phyloP scores from a whole-genome alignment of 2,797 vertebrate genomes.

The Parauchenoglanis punctatus region DNA sequence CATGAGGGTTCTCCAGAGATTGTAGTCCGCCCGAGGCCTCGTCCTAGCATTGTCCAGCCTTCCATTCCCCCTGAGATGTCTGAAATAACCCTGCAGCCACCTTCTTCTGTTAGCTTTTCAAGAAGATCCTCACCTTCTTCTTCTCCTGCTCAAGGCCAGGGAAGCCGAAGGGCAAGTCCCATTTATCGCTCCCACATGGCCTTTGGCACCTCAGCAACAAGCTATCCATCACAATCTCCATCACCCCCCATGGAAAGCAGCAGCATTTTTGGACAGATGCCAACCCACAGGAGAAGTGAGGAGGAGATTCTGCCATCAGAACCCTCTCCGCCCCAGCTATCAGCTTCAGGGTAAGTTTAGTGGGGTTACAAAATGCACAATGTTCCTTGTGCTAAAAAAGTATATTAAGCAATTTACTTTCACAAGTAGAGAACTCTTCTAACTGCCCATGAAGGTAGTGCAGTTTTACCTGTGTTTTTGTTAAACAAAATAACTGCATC shows the following conservation, averaged over 20 bases:
- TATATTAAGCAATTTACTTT: neutral
- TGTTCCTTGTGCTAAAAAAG: slow-evolving; percentile 6
- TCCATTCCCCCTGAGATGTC: slow-evolving; percentile 84
- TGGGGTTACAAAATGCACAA: slow-evolving; percentile 66
- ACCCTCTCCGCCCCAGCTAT: slow-evolving; percentile 89
- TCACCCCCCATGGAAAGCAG: slow-evolving; percentile 86
- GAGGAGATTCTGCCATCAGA: slow-evolving; percentile 95
- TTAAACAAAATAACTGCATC: slow-evolving; percentile 40
- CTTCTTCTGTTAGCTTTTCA: slow-evolving; percentile 92
- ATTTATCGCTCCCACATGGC: slow-evolving; percentile 86
- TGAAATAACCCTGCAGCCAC: slow-evolving; percentile 95
- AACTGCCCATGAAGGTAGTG: slow-evolving; percentile 20
- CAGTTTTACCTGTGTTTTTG: slow-evolving; percentile 34
- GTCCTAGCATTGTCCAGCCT: slow-evolving; percentile 88
- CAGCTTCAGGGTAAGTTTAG: slow-evolving; percentile 95
- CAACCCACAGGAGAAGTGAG: slow-evolving; percentile 87
- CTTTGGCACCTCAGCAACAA: slow-evolving; percentile 87
- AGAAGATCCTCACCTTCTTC: slow-evolving; percentile 93
- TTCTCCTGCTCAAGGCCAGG: slow-evolving; percentile 86
- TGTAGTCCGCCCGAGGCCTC: slow-evolving; percentile 91
- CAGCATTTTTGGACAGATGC: slow-evolving; percentile 91
- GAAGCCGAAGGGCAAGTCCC: slow-evolving; percentile 81
- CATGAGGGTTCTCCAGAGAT: slow-evolving; percentile 95
- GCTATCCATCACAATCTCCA: slow-evolving; percentile 87
- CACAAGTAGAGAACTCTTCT: neutral